Conservation (phyloP, 2,888 invertebrate genomes). For the Ellobium chinense region DNA sequence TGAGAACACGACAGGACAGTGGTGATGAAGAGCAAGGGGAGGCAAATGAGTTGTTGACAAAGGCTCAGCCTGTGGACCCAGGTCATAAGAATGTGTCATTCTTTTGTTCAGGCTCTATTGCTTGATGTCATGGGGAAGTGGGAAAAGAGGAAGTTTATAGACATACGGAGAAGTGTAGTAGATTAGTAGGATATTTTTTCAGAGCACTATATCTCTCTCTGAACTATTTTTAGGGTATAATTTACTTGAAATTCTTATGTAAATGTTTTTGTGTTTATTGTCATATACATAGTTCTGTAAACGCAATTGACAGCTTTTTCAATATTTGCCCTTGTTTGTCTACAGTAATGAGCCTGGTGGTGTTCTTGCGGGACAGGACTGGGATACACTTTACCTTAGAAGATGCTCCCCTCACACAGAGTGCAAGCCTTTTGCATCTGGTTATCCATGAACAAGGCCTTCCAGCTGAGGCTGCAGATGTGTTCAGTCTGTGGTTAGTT, state of each 20-base stretch:
- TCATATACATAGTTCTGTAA: too few relatives aligned
- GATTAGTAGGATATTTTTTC: neutral
- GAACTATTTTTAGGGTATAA: too few relatives aligned
- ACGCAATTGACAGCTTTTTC: neutral
- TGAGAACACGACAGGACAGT: neutral
- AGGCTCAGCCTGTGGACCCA: too few relatives aligned
- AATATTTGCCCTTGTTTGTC: neutral
- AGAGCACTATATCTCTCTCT: too few relatives aligned
- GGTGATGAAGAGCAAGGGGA: conserved; percentile 16
- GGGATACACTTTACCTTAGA: conserved; percentile 87
- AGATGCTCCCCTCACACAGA: conserved; percentile 85
- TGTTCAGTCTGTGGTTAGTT: conserved; percentile 96
- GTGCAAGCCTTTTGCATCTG: conserved; percentile 82
- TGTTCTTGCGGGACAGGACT: conserved; percentile 77
- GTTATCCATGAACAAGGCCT: conserved; percentile 88
- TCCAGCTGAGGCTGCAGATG: conserved; percentile 85
- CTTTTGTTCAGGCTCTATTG: too few relatives aligned
- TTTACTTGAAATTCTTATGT: too few relatives aligned
- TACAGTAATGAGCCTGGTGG: conserved; percentile 60
- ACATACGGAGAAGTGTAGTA: neutral
- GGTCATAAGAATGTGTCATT: too few relatives aligned
- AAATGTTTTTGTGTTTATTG: too few relatives aligned
- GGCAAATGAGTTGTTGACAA: conserved; percentile 6
- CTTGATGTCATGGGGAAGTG: neutral
- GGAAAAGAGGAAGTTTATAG: neutral